Base-by-base conservation (phyloP, 35 echinoderm and acorn worm species). In the Hemicentrotus pulcherrimus region DNA sequence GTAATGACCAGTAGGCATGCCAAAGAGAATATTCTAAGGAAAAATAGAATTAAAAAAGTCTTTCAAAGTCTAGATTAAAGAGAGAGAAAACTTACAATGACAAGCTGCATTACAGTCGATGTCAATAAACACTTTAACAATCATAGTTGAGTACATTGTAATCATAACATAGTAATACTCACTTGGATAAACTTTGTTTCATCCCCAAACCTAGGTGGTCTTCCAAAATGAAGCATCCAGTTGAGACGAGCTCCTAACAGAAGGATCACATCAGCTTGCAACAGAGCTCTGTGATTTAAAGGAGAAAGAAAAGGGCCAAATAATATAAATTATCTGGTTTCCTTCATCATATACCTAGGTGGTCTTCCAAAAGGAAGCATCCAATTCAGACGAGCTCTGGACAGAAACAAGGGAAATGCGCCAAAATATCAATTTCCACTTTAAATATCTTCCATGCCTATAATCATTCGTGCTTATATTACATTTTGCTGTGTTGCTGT, bases 211-310 rank as follows among this genome's bases (percentile, higher is more conserved):
- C 98, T 65, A 46, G 98, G 98, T 47, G 98, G 96, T 41, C 96
- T 85, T 32, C 98, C 98, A 92, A 99, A 99, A 90, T 99, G 98
- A 86, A 98, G 94, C 31, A 99, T 99, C 97, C 98, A 99, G 46
- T 99, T 99, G 6, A 99, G 94, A 28, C 97, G 86, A 28, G 97
- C 96, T 85, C 97, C 98, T 16, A 99, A 94, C 30, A 98, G 71
- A 5, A 99, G 30, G 33, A 99, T 94, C 30, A 99, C 97, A 95
- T 99, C 98, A 31, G 98, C 98, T 92, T 99, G 94, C 22, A 99
- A 94, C 19, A 99, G 96, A 65, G 98, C 98, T 91, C 98, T 99
- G 94, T 1, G 47, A n/a, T 92, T 92, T 86, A 95, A 16, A 94
- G 33, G 32, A 28, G 88, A 14, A 35, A 31, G 32, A 90, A 30